phyloP scores from a whole-genome alignment of 1,140 invertebrate species.

The Prorops nasuta region DNA sequence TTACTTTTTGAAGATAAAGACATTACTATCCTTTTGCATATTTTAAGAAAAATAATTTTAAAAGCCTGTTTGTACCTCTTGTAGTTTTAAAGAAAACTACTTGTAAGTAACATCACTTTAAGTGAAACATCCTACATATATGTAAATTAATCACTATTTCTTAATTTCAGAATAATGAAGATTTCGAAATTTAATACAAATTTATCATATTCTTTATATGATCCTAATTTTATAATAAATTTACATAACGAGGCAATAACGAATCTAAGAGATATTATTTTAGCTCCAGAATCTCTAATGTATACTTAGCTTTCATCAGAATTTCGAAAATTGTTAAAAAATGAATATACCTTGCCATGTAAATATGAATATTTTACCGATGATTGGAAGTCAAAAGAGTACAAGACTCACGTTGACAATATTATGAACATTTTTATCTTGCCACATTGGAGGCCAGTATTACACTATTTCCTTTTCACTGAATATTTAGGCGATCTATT shows the following conservation, averaged over 20 bases:
- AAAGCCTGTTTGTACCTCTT: too few relatives aligned
- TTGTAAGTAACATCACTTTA: too few relatives aligned
- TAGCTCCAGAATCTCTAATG: slow-evolving; percentile 54
- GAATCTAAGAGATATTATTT: slow-evolving; percentile 62
- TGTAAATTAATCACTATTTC: too few relatives aligned
- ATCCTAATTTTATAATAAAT: slow-evolving; percentile 61
- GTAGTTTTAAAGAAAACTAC: too few relatives aligned
- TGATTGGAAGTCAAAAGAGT: slow-evolving; percentile 54
- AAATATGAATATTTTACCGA: slow-evolving; percentile 59
- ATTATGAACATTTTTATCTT: slow-evolving; percentile 37
- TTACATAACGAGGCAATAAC: slow-evolving; percentile 67
- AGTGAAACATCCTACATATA: too few relatives aligned
- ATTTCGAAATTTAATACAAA: too few relatives aligned
- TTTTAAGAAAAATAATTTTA: too few relatives aligned
- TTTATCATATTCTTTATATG: slow-evolving; percentile 53
- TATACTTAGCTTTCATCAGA: slow-evolving; percentile 58
- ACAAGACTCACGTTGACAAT: slow-evolving; percentile 32
- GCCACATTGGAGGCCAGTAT: slow-evolving; percentile 47
- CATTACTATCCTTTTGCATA: too few relatives aligned
- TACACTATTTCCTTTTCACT: too few relatives aligned
- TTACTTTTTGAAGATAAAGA: too few relatives aligned
- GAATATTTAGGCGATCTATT: neutral
- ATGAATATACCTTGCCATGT: slow-evolving; percentile 44
- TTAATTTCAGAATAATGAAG: too few relatives aligned
- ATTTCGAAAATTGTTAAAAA: slow-evolving; percentile 52